Percentiles rank a stretch among this genome's conserved stretches.
These are phyloP conservation scores for Hypomesus transpacificus DNA, from an alignment of 2,113 vertebrate species.

Conservation along the genomic window DNA sequence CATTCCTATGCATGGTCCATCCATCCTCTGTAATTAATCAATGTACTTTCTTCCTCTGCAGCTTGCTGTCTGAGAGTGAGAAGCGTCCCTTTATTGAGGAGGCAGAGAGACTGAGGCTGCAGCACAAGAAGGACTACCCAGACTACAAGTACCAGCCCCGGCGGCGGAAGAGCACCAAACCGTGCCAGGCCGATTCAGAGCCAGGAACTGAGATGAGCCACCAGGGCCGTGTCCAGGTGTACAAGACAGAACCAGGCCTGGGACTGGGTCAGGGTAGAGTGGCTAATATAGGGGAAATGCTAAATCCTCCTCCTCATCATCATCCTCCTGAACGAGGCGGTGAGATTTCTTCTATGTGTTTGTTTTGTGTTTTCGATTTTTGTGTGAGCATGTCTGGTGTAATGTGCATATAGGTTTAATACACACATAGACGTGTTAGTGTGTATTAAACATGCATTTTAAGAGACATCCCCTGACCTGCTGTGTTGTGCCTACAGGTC, in stretches of 20 bases:
- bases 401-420: neutral
- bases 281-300: conserved; percentile 40
- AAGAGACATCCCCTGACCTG: neutral
- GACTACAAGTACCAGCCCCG: conserved; percentile 95
- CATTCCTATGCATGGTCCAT: no score
- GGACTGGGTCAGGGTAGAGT: conserved; percentile 51
- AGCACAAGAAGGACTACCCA: conserved; percentile 91
- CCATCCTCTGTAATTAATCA: neutral
- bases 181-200: conserved; percentile 74
- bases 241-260: conserved; percentile 64
- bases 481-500: conserved; percentile 63
- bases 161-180: conserved; percentile 81
- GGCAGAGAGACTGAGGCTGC: conserved; percentile 84
- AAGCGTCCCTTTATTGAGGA: conserved; percentile 88
- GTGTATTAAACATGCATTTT: neutral
- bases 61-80: conserved; percentile 84
- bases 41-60: conserved; percentile 38
- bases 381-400: no score
- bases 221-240: conserved; percentile 56
- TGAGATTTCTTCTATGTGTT: conserved; percentile 42
- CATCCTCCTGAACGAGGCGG: conserved; percentile 79
- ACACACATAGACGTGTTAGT: neutral
- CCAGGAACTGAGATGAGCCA: conserved; percentile 61
- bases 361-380: no score
- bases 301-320: conserved; percentile 65